Conservation (phyloP, 2,888 invertebrate genomes). For the Eueremaeus valkanovi region DNA sequence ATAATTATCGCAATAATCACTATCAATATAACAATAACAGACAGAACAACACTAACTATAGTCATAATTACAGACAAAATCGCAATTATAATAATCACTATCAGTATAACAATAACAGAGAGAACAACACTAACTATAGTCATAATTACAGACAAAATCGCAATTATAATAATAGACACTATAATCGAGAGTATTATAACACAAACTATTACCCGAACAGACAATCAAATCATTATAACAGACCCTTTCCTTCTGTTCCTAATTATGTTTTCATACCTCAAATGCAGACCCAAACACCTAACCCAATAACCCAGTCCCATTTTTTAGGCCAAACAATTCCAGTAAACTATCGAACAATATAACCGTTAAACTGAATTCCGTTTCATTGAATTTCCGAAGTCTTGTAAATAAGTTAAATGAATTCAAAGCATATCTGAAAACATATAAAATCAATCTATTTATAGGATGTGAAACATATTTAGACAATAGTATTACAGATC, state of each 20-base stretch:
- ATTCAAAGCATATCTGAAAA: not conserved
- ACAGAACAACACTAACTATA: too few species aligned
- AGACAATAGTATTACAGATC: not conserved
- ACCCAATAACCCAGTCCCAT: not conserved
- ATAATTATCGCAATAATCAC: not conserved
- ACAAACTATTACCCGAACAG: too few species aligned
- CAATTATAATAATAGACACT: too few species aligned
- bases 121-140: too few species aligned
- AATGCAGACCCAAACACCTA: too few species aligned
- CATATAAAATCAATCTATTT: not conserved
- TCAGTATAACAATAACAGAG: not conserved
- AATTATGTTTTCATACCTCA: too few species aligned
- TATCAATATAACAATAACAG: not conserved
- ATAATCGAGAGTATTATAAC: too few species aligned
- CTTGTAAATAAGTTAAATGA: not conserved
- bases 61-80: too few species aligned
- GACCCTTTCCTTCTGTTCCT: too few species aligned
- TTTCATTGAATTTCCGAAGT: conserved; percentile 3
- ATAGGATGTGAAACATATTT: conserved; percentile 15
- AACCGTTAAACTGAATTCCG: not conserved
- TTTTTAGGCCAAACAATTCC: conserved; percentile 1
- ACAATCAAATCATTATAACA: too few species aligned
- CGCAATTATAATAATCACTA: not conserved
- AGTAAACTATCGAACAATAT: not conserved
- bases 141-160: too few species aligned